Evolutionary conservation across 2,888 invertebrate species (phyloP), one percentile per base, ranked within the genome.

Genomic region (Pyrochroa serraticornis): DNA sequence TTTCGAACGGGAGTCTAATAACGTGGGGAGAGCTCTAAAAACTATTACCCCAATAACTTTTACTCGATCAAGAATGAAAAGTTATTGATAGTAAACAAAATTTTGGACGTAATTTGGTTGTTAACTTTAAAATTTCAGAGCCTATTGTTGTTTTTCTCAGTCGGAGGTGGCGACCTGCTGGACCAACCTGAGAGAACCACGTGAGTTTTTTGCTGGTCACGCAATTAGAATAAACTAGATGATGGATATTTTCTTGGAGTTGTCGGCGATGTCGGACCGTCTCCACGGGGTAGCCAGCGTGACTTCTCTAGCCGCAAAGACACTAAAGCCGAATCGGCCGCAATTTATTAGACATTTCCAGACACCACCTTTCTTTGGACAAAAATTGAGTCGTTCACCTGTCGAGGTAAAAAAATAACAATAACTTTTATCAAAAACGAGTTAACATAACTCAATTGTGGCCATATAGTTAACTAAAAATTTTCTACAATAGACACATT

Each of bases 231-330:
- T 22, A 22, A 22, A 22, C 22, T 22, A 22, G 34, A 59, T 68
- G 69, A 70, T 67, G 66, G 70, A 70, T 69, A 56, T 66, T 58
- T 60, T 58, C 49, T 66, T 66, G 63, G 66, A 67, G 62, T 63
- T 58, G 68, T 53, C 54, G 56, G 54, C 64, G 63, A 63, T 62
- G 60, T 61, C 43, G 42, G 38, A 22, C 53, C 47, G 61, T 57
- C 62, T 57, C 56, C 48, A 33, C 55, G 50, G 52, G 48, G 55
- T 46, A 42, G 65, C 33, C 68, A 58, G 50, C 61, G 51, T 65
- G 65, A 52, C 51, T 49, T 58, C 47, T 44, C 35, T 33, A 14
- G 51, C 44, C 14, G 35, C 57, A 60, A 64, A 65, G 62, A 62
- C 58, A 58, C 59, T 38, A 53, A 57, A 52, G 54, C 39, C 44